phyloP scores from a whole-genome alignment of 2,888 invertebrate species.

The Amorpha juglandis region DNA sequence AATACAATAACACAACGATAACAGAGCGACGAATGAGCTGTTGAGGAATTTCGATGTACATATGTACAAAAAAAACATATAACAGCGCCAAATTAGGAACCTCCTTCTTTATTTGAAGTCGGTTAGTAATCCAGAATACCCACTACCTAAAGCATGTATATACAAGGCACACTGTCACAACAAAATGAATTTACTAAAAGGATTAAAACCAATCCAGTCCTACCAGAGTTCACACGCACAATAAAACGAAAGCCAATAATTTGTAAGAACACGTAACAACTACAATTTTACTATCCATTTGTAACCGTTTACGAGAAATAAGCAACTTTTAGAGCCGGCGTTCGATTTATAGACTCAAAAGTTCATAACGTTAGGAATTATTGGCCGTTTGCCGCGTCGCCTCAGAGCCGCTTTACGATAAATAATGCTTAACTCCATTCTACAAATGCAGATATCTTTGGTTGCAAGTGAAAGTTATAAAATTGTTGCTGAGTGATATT shows the following conservation, averaged over 20 bases:
- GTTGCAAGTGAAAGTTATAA: not conserved
- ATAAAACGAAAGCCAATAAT: constrained; percentile 40
- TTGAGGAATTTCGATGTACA: no score
- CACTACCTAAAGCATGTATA: not conserved
- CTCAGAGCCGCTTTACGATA: not conserved
- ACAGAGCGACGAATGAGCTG: no score
- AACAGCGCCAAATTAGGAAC: no score
- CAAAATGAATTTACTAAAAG: not conserved
- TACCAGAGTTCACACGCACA: not conserved
- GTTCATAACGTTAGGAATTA: constrained; percentile 56
- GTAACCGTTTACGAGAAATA: constrained; percentile 67
- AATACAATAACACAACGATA: no score
- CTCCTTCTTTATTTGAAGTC: no score
- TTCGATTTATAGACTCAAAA: constrained; percentile 65
- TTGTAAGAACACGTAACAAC: constrained; percentile 44
- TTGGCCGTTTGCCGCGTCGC: constrained; percentile 39
- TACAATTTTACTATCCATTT: constrained; percentile 61
- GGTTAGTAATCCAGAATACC: no score
- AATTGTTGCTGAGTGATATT: not conserved
- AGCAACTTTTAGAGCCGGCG: constrained; percentile 52
- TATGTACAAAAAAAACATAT: no score
- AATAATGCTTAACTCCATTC: constrained; percentile 13
- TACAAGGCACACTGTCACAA: not conserved
- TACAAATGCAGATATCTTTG: not conserved
- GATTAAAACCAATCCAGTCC: not conserved